Percentiles rank a stretch among this genome's conserved stretches.
Evolutionary conservation across 2,888 invertebrate species (phyloP).

Genomic region (Stomorhina lunata): DNA sequence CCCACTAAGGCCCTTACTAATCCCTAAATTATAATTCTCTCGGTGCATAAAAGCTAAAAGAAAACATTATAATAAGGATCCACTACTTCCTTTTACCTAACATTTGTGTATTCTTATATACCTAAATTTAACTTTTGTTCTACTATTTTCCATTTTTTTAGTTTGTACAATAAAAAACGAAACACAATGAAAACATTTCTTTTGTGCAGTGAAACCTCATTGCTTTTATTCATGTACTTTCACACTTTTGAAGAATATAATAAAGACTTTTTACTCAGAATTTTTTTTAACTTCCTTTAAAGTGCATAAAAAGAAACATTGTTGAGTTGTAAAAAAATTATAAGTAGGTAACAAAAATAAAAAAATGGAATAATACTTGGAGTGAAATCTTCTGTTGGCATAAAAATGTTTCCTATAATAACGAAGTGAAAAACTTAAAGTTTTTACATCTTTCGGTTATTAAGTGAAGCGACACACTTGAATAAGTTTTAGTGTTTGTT

Average conservation of each 20-base stretch:
- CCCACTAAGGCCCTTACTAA: too few relatives aligned
- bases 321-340: neutral
- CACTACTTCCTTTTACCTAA: conserved; percentile 8
- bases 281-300: conserved; percentile 15
- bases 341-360: neutral
- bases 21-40: too few relatives aligned
- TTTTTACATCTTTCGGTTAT: neutral
- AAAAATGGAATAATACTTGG: neutral
- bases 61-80: neutral
- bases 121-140: neutral
- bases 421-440: neutral
- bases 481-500: too few relatives aligned
- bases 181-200: conserved; percentile 31
- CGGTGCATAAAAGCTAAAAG: neutral
- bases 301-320: conserved; percentile 14
- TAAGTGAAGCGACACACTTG: neutral
- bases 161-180: conserved; percentile 4
- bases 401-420: neutral
- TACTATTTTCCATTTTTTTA: neutral
- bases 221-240: conserved; percentile 1
- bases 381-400: conserved; percentile 7
- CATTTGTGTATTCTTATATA: neutral
- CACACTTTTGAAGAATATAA: conserved; percentile 20
- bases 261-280: neutral
- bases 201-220: neutral